Evolutionary conservation across 2,797 vertebrate genomes (phyloP).

Genomic region (Neosilurus hyrtlii): DNA sequence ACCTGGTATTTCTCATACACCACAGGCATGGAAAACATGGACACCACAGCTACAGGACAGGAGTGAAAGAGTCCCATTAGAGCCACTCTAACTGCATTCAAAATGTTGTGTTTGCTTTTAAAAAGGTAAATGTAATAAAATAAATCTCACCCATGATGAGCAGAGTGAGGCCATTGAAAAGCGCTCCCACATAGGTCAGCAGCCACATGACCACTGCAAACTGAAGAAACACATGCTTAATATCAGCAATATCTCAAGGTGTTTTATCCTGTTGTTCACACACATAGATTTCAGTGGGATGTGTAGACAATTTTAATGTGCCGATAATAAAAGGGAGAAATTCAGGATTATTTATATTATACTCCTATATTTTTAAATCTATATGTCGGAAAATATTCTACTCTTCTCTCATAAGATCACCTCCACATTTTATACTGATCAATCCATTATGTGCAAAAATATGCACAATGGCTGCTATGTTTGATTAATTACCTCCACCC

Average conservation of each 20-base stretch:
- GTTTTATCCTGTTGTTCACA: too few species aligned
- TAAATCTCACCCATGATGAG: constrained; percentile 77
- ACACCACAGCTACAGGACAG: constrained; percentile 71
- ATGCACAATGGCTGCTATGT: neutral
- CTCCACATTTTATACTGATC: neutral
- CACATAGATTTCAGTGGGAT: neutral
- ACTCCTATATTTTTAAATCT: neutral
- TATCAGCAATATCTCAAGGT: neutral
- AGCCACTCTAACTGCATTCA: neutral
- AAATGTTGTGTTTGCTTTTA: neutral
- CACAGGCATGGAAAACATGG: constrained; percentile 79
- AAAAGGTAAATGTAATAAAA: neutral
- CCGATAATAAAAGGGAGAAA: neutral
- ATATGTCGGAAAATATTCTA: neutral
- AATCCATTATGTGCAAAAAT: neutral
- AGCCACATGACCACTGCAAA: constrained; percentile 83
- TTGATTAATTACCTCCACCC: neutral
- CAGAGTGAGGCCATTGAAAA: constrained; percentile 82
- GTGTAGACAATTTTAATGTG: neutral
- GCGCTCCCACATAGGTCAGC: constrained; percentile 80
- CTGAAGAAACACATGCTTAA: constrained; percentile 55
- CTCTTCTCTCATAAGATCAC: neutral
- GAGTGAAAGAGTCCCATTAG: neutral
- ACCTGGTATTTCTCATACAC: constrained; percentile 89
- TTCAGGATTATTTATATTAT: neutral